A percentile compares a stretch with the other conserved stretches of the same genome.
These are phyloP conservation scores for Ophraella communa DNA, from an alignment of 2,888 invertebrate genomes.

Conservation along the genomic window DNA sequence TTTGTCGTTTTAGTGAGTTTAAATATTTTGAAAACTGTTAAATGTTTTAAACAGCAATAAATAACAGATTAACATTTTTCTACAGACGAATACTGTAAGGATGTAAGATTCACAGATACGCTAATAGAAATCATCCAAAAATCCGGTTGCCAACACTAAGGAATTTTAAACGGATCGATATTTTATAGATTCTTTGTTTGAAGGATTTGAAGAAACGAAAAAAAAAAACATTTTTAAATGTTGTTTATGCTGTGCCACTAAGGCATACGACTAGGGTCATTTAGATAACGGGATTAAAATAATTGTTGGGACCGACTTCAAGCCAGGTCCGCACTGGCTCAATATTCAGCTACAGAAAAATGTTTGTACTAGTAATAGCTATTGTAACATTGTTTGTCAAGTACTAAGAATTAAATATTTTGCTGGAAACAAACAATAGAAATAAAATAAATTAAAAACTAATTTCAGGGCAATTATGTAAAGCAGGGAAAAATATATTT, in stretches of 20 bases:
- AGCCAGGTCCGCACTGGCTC: neutral
- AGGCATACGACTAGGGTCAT: conserved; percentile 40
- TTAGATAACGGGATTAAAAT: conserved; percentile 44
- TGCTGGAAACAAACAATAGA: too few species aligned
- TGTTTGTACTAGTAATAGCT: too few species aligned
- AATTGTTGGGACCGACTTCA: conserved; percentile 32
- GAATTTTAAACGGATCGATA: neutral
- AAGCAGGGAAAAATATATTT: too few species aligned
- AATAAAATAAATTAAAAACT: too few species aligned
- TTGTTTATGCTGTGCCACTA: conserved; percentile 39
- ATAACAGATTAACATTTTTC: neutral
- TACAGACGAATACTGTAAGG: neutral
- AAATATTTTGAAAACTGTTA: too few species aligned
- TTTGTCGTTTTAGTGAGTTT: too few species aligned
- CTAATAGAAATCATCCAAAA: too few species aligned
- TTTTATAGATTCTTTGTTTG: conserved; percentile 1
- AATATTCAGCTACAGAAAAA: neutral
- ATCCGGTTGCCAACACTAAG: neutral
- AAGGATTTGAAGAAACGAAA: conserved; percentile 17
- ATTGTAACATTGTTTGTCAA: too few species aligned
- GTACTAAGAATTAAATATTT: too few species aligned
- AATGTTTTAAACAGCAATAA: too few species aligned
- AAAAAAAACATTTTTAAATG: conserved; percentile 41
- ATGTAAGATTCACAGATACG: too few species aligned
- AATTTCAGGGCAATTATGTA: too few species aligned